Base-by-base conservation (phyloP, 2,888 invertebrate species). In the Galeopsomyia nigrocyanea region DNA sequence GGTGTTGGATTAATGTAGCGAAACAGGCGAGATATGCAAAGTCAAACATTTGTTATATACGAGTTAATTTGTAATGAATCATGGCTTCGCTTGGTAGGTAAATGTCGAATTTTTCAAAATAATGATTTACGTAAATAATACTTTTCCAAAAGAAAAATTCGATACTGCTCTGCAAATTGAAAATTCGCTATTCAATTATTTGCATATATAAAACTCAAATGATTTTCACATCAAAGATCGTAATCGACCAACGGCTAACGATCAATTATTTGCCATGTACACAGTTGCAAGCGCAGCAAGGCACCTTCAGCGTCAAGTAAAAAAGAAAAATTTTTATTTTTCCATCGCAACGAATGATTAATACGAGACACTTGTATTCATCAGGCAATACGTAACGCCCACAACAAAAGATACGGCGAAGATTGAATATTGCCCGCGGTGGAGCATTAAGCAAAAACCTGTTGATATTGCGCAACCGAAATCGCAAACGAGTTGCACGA, bases 311-410 rank as follows among this genome's bases (percentile, higher is more conserved):
- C 5, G 13, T 7, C 7, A 10, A 39, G 13, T 10, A 10, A 39
- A 39, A 10, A 51, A 65, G 53, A 39, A 10, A 51, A 65, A 47
- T 56, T 56, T 64, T 51, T 50, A 17, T 56, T 71, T 67, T 70
- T 67, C 47, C 22, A 26, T 60, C 68, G 57, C 61, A 73, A 73
- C 60, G 68, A 70, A 74, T 70, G 70, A 74, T 74, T 74, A 71
- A 68, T 70, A 55, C 62, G 68, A 74, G 71, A 64, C 63, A 71
- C 64, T 74, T 67, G 67, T 55, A 71, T 74, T 56, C 60, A 74
- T 70, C 71, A 70, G 39, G 39, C 49, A 22, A 17, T 47, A n/a
- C n/a, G 67, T 68, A 60, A 71, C 70, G 74, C 74, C 74, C 70
- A 67, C 67, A 49, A 49, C 22, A 49, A 26, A 53, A 62, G 65